Conservation (phyloP, 2,888 invertebrate genomes). For the Cryptosula pallasiana region DNA sequence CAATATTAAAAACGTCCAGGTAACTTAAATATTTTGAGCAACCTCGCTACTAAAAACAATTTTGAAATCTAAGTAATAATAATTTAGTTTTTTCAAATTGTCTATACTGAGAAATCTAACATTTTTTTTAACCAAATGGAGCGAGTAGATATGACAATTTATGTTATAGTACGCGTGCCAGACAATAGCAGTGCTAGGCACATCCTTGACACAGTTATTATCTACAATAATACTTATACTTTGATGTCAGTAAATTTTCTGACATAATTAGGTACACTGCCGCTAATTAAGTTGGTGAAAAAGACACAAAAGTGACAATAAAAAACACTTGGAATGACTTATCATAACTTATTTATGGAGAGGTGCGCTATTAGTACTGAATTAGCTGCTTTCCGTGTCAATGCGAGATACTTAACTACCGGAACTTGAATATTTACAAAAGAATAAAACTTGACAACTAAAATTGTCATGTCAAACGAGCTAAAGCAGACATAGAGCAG, state of each 20-base stretch:
- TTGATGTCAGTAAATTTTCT: not conserved
- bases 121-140: no score
- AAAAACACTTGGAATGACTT: conserved; percentile 20
- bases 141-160: no score
- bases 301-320: conserved; percentile 16
- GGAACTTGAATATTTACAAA: not conserved
- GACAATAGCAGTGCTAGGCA: no score
- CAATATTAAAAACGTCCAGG: no score
- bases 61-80: not conserved
- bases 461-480: no score
- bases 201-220: no score
- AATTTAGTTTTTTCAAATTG: no score
- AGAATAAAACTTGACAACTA: not conserved
- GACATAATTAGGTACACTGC: not conserved
- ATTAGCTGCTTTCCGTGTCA: not conserved
- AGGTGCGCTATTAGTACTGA: not conserved
- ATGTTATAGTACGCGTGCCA: not conserved
- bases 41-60: not conserved
- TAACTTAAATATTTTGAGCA: not conserved
- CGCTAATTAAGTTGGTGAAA: not conserved
- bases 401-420: not conserved
- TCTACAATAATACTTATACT: not conserved
- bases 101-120: no score
- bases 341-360: not conserved
- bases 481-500: no score